Evolutionary conservation across 2,888 invertebrate species (phyloP), one percentile per base, ranked within the genome.

Genomic region (Caenorhabditis angaria): DNA sequence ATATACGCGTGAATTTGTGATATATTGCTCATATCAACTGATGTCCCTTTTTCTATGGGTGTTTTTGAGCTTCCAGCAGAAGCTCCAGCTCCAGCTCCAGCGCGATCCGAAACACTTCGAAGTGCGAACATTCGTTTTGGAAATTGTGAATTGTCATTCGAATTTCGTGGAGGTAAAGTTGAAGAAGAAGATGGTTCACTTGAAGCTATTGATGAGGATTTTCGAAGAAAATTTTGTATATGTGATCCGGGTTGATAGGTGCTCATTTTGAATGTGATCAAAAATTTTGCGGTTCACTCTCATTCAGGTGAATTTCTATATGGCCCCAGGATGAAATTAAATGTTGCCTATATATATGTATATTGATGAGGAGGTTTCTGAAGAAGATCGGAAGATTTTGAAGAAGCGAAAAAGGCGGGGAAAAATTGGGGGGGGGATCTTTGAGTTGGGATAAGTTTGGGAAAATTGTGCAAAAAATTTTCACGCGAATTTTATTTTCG

Each of bases 1-100:
- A 86, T 82, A 70, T 83, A 86, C 20, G 76, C 68, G 68, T 85
- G 86, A 41, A 86, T 84, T 51, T 82, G 79, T 22, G 83, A 84
- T 51, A 81, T 69, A 53, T 74, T 74, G n/a, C 55, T 54, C 18
- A 66, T 51, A 41, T 69, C 69, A 6, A 25, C 61, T 48, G 72
- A 72, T 53, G 62, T 64, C 2, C 64, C 61, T 57, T 61, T 70
- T 60, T 57, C 51, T 20, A 62, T 61, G 41, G 61, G 58, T 51
- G 67, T 10, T 25, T 35, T 41, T 0, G 35, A 48, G 2, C 47
- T 24, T 28, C 48, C 54, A n/a, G 57, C 32, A 41, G 41, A 41
- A 18, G 41, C 6, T 18, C 41, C 41, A 41, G 10, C 18, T 41
- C 72, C 61, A n/a, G 66, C 64, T 14, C 67, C 66, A 41, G 56